phyloP scores from a whole-genome alignment of 1,140 invertebrate species.

The Homalodisca vitripennis region DNA sequence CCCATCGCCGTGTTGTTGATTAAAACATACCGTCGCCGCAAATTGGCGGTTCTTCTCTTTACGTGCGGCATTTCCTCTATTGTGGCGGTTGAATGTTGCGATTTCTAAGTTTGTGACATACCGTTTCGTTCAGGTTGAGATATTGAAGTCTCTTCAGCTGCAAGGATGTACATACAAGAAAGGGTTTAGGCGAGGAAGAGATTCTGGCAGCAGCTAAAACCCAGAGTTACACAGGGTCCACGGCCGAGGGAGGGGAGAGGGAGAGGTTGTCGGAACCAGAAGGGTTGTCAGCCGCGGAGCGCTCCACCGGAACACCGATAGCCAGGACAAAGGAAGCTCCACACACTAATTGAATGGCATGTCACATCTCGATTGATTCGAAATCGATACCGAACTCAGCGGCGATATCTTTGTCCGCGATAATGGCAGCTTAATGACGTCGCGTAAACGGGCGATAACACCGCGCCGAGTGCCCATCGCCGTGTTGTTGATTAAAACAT shows the following conservation, averaged over 20 bases:
- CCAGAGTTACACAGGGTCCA: no score
- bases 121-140: no score
- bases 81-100: no score
- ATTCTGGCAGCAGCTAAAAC: no score
- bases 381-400: constrained; percentile 11
- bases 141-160: no score
- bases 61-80: no score
- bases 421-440: not conserved
- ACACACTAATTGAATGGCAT: constrained; percentile 17
- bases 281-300: no score
- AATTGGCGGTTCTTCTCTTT: not conserved
- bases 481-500: not conserved
- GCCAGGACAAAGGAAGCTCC: not conserved
- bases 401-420: constrained; percentile 15
- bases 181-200: no score
- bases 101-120: no score
- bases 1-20: constrained; percentile 1
- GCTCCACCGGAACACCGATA: constrained; percentile 1
- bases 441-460: not conserved
- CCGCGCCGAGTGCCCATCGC: not conserved
- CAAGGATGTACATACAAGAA: no score
- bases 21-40: not conserved
- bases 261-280: no score
- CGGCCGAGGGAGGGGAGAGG: no score
- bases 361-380: constrained; percentile 28